phyloP scores from a whole-genome alignment of 2,113 vertebrate genomes.

The Rafetus swinhoei region DNA sequence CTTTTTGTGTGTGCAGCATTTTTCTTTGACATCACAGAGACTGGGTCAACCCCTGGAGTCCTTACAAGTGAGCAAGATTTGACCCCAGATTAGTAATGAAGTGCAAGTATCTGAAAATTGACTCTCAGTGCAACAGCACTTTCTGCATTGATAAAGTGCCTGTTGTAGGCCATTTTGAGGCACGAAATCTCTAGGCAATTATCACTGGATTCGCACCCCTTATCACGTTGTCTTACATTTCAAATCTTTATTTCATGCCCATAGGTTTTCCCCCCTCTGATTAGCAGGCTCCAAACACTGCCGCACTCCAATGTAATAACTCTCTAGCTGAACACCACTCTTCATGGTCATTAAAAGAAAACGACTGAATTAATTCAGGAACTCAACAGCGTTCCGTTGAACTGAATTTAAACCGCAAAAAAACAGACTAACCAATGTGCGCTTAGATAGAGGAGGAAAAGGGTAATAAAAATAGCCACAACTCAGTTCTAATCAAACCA shows the following conservation, averaged over 20 bases:
- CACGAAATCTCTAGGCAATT: background rate
- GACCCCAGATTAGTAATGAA: background rate
- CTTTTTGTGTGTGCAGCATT: background rate
- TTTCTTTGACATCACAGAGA: background rate
- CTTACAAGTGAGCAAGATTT: background rate
- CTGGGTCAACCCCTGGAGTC: background rate
- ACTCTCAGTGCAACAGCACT: slow-evolving; percentile 10
- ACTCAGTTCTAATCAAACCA: slow-evolving; percentile 45
- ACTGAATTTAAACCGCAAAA: slow-evolving; percentile 56
- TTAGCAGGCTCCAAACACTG: slow-evolving; percentile 31
- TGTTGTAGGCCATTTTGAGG: slow-evolving; percentile 27
- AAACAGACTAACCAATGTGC: slow-evolving; percentile 48
- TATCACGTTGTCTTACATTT: background rate
- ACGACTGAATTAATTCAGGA: slow-evolving; percentile 70
- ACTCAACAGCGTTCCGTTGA: slow-evolving; percentile 52
- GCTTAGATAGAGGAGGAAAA: slow-evolving; percentile 55
- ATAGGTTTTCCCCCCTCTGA: slow-evolving; percentile 16
- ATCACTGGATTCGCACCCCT: slow-evolving; percentile 36
- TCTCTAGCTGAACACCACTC: slow-evolving; percentile 64
- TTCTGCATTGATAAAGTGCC: background rate
- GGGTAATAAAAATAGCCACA: slow-evolving; percentile 44
- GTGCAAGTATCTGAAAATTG: background rate
- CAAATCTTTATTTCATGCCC: slow-evolving; percentile 40
- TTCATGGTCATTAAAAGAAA: slow-evolving; percentile 69
- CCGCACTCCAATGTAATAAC: slow-evolving; percentile 52